These are phyloP conservation scores for Diadophis punctatus DNA, from an alignment of 2,113 vertebrate species.

Conservation along the genomic window DNA sequence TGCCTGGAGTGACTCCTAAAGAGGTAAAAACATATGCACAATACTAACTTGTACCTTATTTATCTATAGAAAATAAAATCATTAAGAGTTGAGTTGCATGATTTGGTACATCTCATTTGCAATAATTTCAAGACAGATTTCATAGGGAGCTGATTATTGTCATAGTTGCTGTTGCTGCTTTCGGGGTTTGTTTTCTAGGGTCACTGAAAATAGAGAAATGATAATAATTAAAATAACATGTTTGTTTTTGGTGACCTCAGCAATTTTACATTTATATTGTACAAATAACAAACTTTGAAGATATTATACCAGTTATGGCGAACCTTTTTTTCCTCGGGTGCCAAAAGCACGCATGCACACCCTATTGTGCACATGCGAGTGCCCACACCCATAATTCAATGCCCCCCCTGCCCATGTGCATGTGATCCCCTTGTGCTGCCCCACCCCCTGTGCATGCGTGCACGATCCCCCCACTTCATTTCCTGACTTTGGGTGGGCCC, in stretches of 20 bases:
- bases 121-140: background rate
- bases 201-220: background rate
- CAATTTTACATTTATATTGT: background rate
- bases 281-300: background rate
- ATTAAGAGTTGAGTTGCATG: background rate
- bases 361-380: too few relatives aligned
- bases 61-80: background rate
- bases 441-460: too few relatives aligned
- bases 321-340: too few relatives aligned
- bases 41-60: background rate
- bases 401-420: too few relatives aligned
- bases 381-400: too few relatives aligned
- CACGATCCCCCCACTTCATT: too few relatives aligned
- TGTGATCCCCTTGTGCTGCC: too few relatives aligned
- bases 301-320: too few relatives aligned
- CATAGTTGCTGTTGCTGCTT: background rate
- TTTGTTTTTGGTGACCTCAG: background rate
- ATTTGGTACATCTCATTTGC: background rate
- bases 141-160: background rate
- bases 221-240: background rate
- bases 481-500: too few relatives aligned
- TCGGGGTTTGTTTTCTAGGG: background rate
- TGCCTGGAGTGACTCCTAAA: constrained; percentile 86
- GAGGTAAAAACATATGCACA: constrained; percentile 69
- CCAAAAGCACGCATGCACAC: too few relatives aligned